Conservation (phyloP, 1,140 invertebrate species). For the Melitaea cinxia region DNA sequence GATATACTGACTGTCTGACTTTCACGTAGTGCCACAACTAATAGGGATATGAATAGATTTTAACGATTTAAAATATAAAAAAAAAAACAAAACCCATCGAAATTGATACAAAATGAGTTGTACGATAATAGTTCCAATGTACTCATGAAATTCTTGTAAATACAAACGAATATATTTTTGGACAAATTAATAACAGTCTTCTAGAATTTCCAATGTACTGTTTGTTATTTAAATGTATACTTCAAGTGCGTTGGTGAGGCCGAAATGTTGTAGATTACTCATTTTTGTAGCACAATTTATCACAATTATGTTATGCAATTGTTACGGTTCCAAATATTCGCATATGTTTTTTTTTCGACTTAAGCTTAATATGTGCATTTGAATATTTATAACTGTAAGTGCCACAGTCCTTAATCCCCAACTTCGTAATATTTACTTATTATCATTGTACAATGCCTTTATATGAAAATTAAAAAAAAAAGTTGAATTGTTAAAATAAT, state of each 20-base stretch:
- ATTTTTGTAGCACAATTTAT: background rate
- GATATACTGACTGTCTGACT: no score
- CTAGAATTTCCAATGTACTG: background rate
- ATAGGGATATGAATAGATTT: no score
- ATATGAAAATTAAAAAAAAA: constrained; percentile 29
- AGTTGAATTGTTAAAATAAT: constrained; percentile 35
- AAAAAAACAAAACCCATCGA: no score
- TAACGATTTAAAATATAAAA: no score
- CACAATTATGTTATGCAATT: background rate
- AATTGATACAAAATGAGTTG: no score
- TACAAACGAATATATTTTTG: background rate
- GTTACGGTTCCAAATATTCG: no score
- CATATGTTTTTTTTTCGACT: background rate
- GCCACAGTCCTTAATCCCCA: constrained; percentile 32
- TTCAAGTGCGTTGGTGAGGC: no score
- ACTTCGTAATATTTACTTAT: constrained; percentile 7
- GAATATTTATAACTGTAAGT: constrained; percentile 30
- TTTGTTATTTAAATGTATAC: background rate
- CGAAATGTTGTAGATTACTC: background rate
- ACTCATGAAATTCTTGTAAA: background rate
- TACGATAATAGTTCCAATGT: background rate
- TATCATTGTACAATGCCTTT: constrained; percentile 38
- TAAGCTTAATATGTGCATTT: background rate
- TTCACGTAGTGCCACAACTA: no score
- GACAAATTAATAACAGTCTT: background rate